These are phyloP conservation scores for Lota lota DNA, from an alignment of 2,113 vertebrate genomes.

Conservation along the genomic window DNA sequence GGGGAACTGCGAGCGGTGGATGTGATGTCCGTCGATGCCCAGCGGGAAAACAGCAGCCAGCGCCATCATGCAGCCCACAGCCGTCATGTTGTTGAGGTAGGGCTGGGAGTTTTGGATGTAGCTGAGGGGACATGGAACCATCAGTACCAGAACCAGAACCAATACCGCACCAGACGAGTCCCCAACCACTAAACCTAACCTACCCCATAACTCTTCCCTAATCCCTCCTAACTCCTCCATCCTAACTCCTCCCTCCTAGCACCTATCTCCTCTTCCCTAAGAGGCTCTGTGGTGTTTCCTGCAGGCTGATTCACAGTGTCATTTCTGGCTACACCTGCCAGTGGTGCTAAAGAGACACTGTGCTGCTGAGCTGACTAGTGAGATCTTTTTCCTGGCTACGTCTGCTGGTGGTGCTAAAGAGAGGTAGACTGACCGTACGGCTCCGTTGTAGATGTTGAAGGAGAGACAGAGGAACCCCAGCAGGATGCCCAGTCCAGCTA, in stretches of 20 bases:
- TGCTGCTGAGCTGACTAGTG: no score
- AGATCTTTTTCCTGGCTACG: no score
- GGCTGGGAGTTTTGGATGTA: constrained; percentile 98
- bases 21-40: constrained; percentile 88
- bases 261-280: no score
- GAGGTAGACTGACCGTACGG: constrained; percentile 79
- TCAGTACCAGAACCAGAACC: neutral
- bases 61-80: constrained; percentile 90
- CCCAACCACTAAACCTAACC: no score
- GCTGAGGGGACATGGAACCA: constrained; percentile 53
- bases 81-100: constrained; percentile 94
- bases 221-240: no score
- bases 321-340: no score
- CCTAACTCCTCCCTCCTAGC: neutral
- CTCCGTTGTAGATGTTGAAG: constrained; percentile 97
- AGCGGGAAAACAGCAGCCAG: constrained; percentile 89
- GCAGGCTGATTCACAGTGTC: no score
- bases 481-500: constrained; percentile 88
- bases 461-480: constrained; percentile 90
- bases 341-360: no score
- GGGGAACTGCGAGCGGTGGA: constrained; percentile 81
- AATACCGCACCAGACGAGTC: no score
- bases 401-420: neutral
- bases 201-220: no score
- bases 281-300: no score